phyloP scores from a whole-genome alignment of 2,113 vertebrate genomes.

The Eurystomus gularis region DNA sequence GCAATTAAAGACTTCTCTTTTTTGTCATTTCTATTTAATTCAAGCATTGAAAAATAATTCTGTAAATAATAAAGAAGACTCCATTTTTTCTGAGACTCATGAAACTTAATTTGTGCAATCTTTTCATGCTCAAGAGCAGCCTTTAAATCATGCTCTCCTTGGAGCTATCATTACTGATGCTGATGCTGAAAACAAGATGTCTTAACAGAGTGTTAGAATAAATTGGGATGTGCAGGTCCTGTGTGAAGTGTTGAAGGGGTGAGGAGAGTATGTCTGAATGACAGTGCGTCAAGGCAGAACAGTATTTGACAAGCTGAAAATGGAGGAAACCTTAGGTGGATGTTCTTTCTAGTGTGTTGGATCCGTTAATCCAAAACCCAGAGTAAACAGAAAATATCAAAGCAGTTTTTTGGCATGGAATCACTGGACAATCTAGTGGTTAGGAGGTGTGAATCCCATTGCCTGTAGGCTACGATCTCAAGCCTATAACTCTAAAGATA shows the following conservation, averaged over 20 bases:
- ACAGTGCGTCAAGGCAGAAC: background rate
- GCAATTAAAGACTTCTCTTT: background rate
- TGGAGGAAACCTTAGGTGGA: background rate
- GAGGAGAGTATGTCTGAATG: background rate
- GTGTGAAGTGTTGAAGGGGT: background rate
- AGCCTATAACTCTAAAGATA: background rate
- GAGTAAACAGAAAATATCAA: background rate
- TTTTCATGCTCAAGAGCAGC: background rate
- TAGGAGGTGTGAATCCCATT: background rate
- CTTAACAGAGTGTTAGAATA: background rate
- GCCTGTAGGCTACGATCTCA: background rate
- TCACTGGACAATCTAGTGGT: background rate
- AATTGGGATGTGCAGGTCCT: background rate
- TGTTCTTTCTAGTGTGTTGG: background rate
- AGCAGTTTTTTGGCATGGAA: background rate
- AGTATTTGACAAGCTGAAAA: conserved; percentile 24
- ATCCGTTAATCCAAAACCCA: background rate
- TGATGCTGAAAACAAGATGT: conserved; percentile 8
- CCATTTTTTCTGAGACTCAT: background rate
- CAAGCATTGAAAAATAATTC: background rate
- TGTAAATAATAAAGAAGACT: background rate
- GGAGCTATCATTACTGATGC: background rate
- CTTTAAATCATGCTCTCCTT: background rate
- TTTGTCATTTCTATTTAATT: background rate
- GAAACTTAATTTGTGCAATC: background rate